A percentile compares a stretch with the other conserved stretches of the same genome.
Evolutionary conservation across 2,113 vertebrate genomes (phyloP).

Genomic region (Glareola pratincola): DNA sequence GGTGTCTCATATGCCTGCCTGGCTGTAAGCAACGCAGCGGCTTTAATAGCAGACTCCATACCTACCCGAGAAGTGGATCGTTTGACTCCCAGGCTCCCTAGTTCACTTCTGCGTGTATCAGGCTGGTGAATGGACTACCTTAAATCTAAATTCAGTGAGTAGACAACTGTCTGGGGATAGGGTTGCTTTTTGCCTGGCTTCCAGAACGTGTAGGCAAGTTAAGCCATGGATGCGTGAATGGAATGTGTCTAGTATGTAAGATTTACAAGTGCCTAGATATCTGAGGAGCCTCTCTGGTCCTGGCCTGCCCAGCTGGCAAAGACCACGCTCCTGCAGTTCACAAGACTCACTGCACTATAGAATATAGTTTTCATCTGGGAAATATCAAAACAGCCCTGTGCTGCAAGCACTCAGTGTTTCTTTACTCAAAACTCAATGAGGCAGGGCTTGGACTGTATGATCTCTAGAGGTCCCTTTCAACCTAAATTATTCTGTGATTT

Average conservation of each 20-base stretch:
- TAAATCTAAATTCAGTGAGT: not conserved
- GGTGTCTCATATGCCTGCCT: not conserved
- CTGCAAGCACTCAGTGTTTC: not conserved
- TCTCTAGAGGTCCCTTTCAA: not conserved
- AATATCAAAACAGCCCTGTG: not conserved
- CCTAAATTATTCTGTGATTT: not conserved
- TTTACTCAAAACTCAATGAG: not conserved
- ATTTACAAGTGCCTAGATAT: not conserved
- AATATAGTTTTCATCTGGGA: not conserved
- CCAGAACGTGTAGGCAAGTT: not conserved
- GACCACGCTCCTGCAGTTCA: not conserved
- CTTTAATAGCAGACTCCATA: not conserved
- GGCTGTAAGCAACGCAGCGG: not conserved
- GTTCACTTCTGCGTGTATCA: not conserved
- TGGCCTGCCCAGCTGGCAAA: not conserved
- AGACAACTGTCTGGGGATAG: not conserved
- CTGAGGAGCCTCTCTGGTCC: not conserved
- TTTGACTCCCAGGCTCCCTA: not conserved
- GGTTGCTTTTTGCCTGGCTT: not conserved
- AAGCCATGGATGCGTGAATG: rapidly evolving
- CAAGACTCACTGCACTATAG: not conserved
- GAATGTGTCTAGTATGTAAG: not conserved
- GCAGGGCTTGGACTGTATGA: not conserved
- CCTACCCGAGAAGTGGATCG: not conserved
- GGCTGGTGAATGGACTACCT: not conserved